Conservation (phyloP, 92 coral and sea anemone species). For the Muricea muricata region DNA sequence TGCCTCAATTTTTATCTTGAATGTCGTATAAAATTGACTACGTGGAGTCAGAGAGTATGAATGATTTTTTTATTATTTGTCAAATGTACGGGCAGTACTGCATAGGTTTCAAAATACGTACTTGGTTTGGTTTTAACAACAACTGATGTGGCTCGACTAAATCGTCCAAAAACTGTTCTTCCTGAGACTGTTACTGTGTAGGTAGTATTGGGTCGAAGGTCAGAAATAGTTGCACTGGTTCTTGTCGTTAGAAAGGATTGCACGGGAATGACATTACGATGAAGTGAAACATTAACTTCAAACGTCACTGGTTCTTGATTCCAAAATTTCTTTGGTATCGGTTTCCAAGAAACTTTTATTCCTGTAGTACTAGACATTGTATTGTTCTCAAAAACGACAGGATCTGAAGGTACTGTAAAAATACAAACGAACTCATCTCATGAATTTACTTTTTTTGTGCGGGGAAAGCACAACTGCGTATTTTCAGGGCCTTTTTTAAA, state of each 20-base stretch:
- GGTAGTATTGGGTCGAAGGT: constrained; percentile 4
- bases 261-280: not conserved
- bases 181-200: not conserved
- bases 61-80: too few relatives aligned
- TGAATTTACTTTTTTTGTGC: too few relatives aligned
- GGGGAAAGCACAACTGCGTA: too few relatives aligned
- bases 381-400: not conserved
- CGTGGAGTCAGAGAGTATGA: too few relatives aligned
- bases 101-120: too few relatives aligned
- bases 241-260: not conserved
- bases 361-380: constrained; percentile 18
- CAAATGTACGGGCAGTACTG: too few relatives aligned
- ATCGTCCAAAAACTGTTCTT: not conserved
- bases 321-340: not conserved
- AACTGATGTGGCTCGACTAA: not conserved
- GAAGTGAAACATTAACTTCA: not conserved
- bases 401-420: not conserved
- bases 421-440: too few relatives aligned
- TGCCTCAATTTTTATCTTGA: too few relatives aligned
- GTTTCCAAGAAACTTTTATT: constrained; percentile 23
- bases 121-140: constrained; percentile 4
- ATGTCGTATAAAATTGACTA: too few relatives aligned
- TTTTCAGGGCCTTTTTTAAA: too few relatives aligned
- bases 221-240: constrained; percentile 12
- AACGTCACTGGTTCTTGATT: not conserved